phyloP scores from a whole-genome alignment of 64 coral and sea anemone genomes.

The Hydrozoanthus tunicans region DNA sequence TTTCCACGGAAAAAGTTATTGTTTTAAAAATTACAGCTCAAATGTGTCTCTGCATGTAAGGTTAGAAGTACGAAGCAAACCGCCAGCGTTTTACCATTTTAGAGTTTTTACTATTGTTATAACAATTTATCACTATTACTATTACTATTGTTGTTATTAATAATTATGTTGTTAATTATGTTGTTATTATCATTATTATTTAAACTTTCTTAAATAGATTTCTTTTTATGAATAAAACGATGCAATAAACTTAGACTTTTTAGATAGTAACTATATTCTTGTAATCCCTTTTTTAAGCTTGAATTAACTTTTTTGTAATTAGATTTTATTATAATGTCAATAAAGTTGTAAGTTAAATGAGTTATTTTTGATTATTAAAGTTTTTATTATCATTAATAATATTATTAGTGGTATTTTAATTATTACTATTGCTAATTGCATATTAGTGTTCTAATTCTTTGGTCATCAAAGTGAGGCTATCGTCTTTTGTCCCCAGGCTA shows the following conservation, averaged over 20 bases:
- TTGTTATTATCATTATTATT: neutral
- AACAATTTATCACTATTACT: neutral
- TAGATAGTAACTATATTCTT: too few species aligned
- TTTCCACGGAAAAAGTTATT: too few species aligned
- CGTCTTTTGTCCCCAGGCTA: conserved; percentile 45
- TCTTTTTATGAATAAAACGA: too few species aligned
- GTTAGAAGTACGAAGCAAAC: too few species aligned
- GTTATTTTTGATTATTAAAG: neutral
- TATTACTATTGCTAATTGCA: neutral
- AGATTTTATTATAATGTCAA: too few species aligned
- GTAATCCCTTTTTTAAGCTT: too few species aligned
- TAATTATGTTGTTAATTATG: neutral
- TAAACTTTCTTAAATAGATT: too few species aligned
- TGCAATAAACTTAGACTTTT: too few species aligned
- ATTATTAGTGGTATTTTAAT: neutral
- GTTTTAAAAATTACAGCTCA: too few species aligned
- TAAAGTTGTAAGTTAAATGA: neutral
- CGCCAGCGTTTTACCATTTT: neutral
- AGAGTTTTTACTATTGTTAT: neutral
- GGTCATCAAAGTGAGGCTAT: neutral
- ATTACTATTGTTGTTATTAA: neutral
- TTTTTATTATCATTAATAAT: neutral
- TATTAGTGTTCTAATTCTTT: neutral
- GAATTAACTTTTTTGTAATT: too few species aligned
- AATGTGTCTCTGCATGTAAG: too few species aligned